These are phyloP conservation scores for Rhineura floridana DNA, from an alignment of 2,113 vertebrate genomes.

Conservation along the genomic window DNA sequence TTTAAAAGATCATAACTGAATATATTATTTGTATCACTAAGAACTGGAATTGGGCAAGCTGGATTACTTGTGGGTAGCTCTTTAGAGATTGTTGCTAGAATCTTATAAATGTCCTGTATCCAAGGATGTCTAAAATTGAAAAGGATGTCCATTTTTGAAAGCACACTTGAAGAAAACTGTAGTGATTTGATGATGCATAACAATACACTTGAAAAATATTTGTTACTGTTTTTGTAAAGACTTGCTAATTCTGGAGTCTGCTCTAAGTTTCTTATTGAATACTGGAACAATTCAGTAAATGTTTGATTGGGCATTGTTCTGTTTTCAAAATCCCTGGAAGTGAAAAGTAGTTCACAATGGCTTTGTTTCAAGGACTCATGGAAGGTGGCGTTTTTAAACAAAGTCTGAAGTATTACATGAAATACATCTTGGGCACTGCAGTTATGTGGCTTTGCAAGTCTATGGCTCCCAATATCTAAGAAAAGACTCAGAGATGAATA, in stretches of 20 bases:
- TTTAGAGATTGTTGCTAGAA: neutral
- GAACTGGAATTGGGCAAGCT: neutral
- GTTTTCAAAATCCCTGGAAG: slow-evolving; percentile 9
- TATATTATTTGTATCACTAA: neutral
- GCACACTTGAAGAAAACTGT: slow-evolving; percentile 47
- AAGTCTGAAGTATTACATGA: slow-evolving; percentile 25
- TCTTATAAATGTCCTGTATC: slow-evolving; percentile 36
- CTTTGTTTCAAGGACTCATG: slow-evolving; percentile 14
- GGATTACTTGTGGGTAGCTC: slow-evolving; percentile 18
- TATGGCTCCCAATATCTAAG: slow-evolving; percentile 4
- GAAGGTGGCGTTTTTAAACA: slow-evolving; percentile 59
- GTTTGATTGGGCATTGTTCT: neutral
- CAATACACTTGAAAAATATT: slow-evolving; percentile 40
- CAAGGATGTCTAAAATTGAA: slow-evolving; percentile 29
- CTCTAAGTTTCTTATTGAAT: slow-evolving; percentile 43
- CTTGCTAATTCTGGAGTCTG: slow-evolving; percentile 57
- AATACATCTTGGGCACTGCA: slow-evolving; percentile 48
- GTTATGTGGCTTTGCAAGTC: slow-evolving; percentile 2
- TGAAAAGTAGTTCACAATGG: slow-evolving; percentile 57
- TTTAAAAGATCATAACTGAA: neutral
- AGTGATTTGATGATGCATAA: slow-evolving; percentile 39
- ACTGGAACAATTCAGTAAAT: slow-evolving; percentile 48
- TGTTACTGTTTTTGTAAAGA: slow-evolving; percentile 38
- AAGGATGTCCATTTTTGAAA: slow-evolving; percentile 36
- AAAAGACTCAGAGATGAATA: slow-evolving; percentile 49